A percentile compares a stretch with the other conserved stretches of the same genome.
Conservation (phyloP, 2,888 invertebrate species). For the Lampropteryx suffumata region DNA sequence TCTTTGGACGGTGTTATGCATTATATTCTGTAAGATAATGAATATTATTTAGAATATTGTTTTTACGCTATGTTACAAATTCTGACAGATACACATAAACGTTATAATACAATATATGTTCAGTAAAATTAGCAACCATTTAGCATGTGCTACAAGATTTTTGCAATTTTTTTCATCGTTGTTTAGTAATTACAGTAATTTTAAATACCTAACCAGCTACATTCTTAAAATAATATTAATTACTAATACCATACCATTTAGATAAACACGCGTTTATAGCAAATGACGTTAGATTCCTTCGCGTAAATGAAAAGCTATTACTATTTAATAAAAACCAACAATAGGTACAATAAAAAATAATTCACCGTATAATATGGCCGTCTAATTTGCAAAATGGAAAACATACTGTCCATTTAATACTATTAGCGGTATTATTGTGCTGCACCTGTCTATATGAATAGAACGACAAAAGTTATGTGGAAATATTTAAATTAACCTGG, state of each 20-base stretch:
- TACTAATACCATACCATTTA: too few species aligned
- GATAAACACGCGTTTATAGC: background rate
- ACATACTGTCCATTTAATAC: slow-evolving; percentile 19
- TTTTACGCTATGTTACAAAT: too few species aligned
- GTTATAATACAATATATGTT: too few species aligned
- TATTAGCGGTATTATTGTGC: slow-evolving; percentile 23
- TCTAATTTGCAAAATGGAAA: slow-evolving; percentile 32
- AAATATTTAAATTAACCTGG: slow-evolving; percentile 51
- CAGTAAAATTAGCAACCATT: too few species aligned
- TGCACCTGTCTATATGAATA: slow-evolving; percentile 31
- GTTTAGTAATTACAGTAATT: too few species aligned
- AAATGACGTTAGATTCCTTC: slow-evolving; percentile 1
- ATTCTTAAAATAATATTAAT: too few species aligned
- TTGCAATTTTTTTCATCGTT: too few species aligned
- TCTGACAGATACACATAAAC: too few species aligned
- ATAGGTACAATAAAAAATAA: slow-evolving; percentile 7
- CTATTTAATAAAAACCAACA: slow-evolving; percentile 2
- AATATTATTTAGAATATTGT: too few species aligned
- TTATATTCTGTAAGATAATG: slow-evolving; percentile 15
- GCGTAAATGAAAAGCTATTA: background rate
- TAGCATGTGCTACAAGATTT: too few species aligned
- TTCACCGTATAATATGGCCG: slow-evolving; percentile 11
- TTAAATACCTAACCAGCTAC: background rate
- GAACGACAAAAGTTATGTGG: slow-evolving; percentile 41
- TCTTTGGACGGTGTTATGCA: slow-evolving; percentile 43